A percentile compares a stretch with the other conserved stretches of the same genome.
phyloP scores from a whole-genome alignment of 2,113 vertebrate species.

The Labeo rohita region DNA sequence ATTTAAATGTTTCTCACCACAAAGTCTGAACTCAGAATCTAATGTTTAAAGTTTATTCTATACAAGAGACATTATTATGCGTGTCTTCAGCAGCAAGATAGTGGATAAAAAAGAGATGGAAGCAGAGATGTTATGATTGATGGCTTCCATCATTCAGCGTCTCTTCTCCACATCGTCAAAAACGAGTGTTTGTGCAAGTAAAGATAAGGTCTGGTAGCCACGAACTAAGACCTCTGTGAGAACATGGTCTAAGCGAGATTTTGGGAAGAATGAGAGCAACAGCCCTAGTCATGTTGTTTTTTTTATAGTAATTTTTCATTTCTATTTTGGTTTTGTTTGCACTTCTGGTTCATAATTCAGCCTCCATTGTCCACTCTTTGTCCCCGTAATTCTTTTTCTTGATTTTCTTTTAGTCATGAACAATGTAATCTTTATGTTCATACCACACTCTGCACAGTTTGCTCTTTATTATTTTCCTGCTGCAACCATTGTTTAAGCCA shows the following conservation, averaged over 20 bases:
- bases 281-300: background rate
- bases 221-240: background rate
- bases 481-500: background rate
- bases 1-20: background rate
- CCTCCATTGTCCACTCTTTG: background rate
- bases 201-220: slow-evolving; percentile 5
- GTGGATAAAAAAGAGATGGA: slow-evolving; percentile 8
- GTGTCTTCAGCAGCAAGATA: slow-evolving; percentile 1
- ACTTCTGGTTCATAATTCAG: background rate
- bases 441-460: background rate
- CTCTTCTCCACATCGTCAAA: slow-evolving; percentile 41
- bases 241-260: background rate
- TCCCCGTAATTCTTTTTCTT: background rate
- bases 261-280: background rate
- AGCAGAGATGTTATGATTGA: slow-evolving; percentile 56
- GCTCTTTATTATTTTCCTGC: background rate
- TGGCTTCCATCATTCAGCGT: slow-evolving; percentile 56
- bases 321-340: background rate
- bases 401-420: background rate
- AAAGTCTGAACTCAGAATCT: background rate
- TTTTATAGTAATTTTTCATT: background rate
- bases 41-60: background rate
- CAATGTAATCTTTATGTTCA: background rate
- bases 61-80: background rate
- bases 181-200: slow-evolving; percentile 40